Evolutionary conservation across 2,797 vertebrate genomes (phyloP), one percentile per base, ranked within the genome.

Genomic region (Coccyzus lansbergi): DNA sequence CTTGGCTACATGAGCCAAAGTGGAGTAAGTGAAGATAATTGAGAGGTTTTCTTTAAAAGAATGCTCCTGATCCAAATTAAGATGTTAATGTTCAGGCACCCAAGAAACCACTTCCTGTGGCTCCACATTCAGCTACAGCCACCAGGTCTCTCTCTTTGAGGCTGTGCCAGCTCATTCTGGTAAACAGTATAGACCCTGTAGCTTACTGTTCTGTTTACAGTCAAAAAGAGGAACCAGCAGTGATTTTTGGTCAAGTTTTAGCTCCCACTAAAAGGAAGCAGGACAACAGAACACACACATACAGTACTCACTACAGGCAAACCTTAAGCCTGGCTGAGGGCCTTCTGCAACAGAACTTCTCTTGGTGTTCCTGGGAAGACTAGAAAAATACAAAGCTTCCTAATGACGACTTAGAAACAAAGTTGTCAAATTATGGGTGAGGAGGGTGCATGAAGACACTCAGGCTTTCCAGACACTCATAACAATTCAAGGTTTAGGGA

Each of bases 21-120:
- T 4, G 25, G 51, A 75, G 26, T 20, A 60, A 83, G 40, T 7
- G 31, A 21, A 92, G n/a, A 71, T 58, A 92, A 69, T 7, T 68
- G 64, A 83, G 82, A 89, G 42, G 72, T 89, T 87, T 95, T 81
- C 34, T 71, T 88, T 72, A 76, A 62, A 87, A 78, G 58, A 65
- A 8, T 7, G 15, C 31, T 92, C 58, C 17, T 62, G 48, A 89
- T 51, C 34, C 87, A 83, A 88, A 93, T 81, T 71, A 93, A 38
- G 48, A 83, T 18, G 31, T 38, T 91, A 74, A 78, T 53, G 34
- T 31, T 71, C 33, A 31, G 10, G 26, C 49, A 95, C 34, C 51
- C 76, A 90, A 40, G 38, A 81, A 93, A 75, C 13, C 0, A 77
- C 58, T 91, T 92, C 72, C 90, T 58, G 26, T 90, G 74, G 85